Conservation (phyloP, 2,888 invertebrate genomes). For the Clunio marinus region DNA sequence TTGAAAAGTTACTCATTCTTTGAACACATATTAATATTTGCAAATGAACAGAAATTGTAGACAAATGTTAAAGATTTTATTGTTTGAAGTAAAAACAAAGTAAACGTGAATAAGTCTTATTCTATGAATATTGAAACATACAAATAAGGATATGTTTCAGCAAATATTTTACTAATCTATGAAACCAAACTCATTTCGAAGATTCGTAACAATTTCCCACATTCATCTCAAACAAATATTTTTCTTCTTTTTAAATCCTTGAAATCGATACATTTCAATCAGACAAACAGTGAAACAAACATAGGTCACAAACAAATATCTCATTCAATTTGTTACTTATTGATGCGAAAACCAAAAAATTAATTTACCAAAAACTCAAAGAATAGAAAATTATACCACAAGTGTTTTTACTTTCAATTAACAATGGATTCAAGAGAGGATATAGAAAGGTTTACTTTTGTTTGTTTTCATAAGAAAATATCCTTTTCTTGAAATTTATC, state of each 20-base stretch:
- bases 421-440: conserved; percentile 26
- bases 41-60: too few relatives aligned
- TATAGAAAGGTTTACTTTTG: not conserved
- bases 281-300: not conserved
- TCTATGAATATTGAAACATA: too few relatives aligned
- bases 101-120: too few relatives aligned
- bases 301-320: not conserved
- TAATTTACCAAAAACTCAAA: conserved; percentile 25
- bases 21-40: too few relatives aligned
- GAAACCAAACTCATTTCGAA: too few relatives aligned
- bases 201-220: too few relatives aligned
- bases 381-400: conserved; percentile 22
- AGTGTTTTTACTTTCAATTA: conserved; percentile 19
- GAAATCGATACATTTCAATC: conserved; percentile 33
- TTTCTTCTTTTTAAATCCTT: not conserved
- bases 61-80: too few relatives aligned
- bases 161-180: too few relatives aligned
- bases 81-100: too few relatives aligned
- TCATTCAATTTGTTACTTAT: conserved; percentile 12
- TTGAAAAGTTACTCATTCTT: too few relatives aligned
- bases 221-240: not conserved
- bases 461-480: conserved; percentile 22
- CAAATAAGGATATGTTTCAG: too few relatives aligned
- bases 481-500: not conserved
- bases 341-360: conserved; percentile 31